Percentiles rank a stretch among this genome's conserved stretches.
Conservation (phyloP, 2,888 invertebrate species). For the Lasioglossum lativentre region DNA sequence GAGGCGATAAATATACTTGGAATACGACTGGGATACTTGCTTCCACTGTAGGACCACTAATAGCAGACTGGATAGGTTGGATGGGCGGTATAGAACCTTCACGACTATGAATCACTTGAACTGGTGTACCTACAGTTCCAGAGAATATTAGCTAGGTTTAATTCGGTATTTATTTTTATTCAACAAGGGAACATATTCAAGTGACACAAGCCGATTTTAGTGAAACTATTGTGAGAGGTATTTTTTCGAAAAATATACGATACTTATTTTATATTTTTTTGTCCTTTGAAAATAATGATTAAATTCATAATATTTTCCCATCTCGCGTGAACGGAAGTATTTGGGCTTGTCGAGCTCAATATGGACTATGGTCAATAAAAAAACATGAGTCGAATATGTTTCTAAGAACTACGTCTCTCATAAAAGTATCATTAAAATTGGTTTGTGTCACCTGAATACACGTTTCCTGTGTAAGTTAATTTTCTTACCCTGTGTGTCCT, state of each 20-base stretch:
- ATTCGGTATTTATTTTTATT: background rate
- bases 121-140: conserved; percentile 62
- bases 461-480: background rate
- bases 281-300: no score
- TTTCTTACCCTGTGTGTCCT: conserved; percentile 73
- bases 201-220: background rate
- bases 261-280: no score
- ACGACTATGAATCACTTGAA: conserved; percentile 78
- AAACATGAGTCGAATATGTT: no score
- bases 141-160: background rate
- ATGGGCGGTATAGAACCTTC: conserved; percentile 80
- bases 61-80: conserved; percentile 67
- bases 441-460: no score
- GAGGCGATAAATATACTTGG: background rate
- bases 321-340: no score
- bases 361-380: no score
- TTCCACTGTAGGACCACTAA: conserved; percentile 70
- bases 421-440: no score
- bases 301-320: no score
- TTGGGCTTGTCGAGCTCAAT: no score
- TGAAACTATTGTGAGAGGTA: background rate
- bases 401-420: no score
- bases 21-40: conserved; percentile 64
- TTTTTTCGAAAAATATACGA: background rate
- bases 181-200: no score